phyloP scores from a whole-genome alignment of 2,888 invertebrate species.

The Hybos culiciformis region DNA sequence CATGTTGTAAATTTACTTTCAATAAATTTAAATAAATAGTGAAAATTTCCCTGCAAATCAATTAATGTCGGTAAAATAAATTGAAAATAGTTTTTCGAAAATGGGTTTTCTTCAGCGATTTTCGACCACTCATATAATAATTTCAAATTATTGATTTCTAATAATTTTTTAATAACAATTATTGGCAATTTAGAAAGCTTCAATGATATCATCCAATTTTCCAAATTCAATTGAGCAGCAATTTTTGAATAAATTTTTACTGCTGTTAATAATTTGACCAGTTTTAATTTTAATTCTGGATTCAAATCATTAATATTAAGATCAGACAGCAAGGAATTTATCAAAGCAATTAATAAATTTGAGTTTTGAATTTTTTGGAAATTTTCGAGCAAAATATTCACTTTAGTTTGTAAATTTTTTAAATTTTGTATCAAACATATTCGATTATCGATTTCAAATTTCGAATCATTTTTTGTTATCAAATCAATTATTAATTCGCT shows the following conservation, averaged over 20 bases:
- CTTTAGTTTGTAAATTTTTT: constrained; percentile 22
- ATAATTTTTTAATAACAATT: constrained; percentile 26
- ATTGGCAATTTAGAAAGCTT: constrained; percentile 31
- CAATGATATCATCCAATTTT: constrained; percentile 47
- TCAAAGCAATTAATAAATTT: constrained; percentile 26
- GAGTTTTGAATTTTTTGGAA: constrained; percentile 29
- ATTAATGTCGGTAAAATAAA: constrained; percentile 24
- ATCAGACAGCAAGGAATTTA: constrained; percentile 37
- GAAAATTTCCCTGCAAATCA: constrained; percentile 22
- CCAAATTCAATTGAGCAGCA: constrained; percentile 40
- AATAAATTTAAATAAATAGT: constrained; percentile 41
- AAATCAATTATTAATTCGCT: not conserved
- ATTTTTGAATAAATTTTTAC: constrained; percentile 52
- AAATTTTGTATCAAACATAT: constrained; percentile 24
- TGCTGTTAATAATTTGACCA: constrained; percentile 45
- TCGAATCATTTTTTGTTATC: not conserved
- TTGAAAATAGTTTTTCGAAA: constrained; percentile 11
- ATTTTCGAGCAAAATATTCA: constrained; percentile 24
- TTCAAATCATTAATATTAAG: constrained; percentile 36
- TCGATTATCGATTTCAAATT: constrained; percentile 7
- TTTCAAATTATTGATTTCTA: constrained; percentile 32
- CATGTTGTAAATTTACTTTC: constrained; percentile 42
- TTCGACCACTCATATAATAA: constrained; percentile 57
- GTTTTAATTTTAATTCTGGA: constrained; percentile 22
- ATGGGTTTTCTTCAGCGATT: constrained; percentile 34